A percentile compares a stretch with the other conserved stretches of the same genome.
These are phyloP conservation scores for Apamea sordens DNA, from an alignment of 2,888 invertebrate genomes.

Conservation along the genomic window DNA sequence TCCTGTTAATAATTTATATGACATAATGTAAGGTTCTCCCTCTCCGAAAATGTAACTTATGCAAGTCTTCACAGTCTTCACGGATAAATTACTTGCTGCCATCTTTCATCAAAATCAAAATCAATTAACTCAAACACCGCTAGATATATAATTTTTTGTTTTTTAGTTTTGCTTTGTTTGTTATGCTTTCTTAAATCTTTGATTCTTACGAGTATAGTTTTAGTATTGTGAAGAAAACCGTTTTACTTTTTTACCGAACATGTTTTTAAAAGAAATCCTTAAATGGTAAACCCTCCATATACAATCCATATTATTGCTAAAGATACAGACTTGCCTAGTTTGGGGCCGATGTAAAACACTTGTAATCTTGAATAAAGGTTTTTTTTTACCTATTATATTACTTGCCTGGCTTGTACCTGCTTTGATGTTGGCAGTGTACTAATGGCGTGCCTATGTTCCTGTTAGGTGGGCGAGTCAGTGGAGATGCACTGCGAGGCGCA, in stretches of 20 bases:
- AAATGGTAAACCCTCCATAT: too few species aligned
- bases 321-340: too few species aligned
- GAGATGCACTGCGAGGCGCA: constrained; percentile 98
- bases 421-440: background rate
- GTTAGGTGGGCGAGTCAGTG: constrained; percentile 94
- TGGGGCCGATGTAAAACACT: too few species aligned
- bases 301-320: too few species aligned
- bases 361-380: too few species aligned
- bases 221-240: background rate
- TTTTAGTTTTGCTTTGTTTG: background rate
- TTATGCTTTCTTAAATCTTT: background rate
- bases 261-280: too few species aligned
- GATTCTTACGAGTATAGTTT: background rate
- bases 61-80: background rate
- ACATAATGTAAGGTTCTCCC: background rate
- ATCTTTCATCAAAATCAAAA: too few species aligned
- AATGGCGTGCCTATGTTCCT: background rate
- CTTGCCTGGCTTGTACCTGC: background rate
- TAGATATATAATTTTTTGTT: background rate
- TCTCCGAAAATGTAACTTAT: background rate
- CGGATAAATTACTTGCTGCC: background rate
- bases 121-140: background rate
- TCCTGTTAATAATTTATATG: background rate
- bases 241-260: background rate
- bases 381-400: too few species aligned